Conservation (phyloP, 2,113 vertebrate genomes). For the Glareola pratincola region DNA sequence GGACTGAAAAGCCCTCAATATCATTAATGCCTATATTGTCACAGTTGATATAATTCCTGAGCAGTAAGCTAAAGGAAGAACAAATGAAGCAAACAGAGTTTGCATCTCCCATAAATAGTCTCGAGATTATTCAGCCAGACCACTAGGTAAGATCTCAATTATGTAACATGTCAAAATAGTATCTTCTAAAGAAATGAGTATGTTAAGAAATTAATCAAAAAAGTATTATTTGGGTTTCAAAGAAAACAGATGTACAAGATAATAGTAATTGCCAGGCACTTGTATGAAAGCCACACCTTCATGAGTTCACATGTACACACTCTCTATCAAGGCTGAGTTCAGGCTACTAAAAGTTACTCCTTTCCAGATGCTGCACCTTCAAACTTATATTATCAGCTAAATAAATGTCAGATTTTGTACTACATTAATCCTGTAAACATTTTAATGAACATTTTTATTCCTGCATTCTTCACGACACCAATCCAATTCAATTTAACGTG, state of each 20-base stretch:
- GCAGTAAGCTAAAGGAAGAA: background rate
- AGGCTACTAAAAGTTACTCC: background rate
- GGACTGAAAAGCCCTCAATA: background rate
- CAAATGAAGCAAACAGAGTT: background rate
- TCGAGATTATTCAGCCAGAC: background rate
- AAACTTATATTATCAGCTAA: background rate
- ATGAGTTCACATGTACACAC: background rate
- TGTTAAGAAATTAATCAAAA: background rate
- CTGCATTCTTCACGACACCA: background rate
- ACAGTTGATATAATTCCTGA: background rate
- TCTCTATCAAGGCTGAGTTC: background rate
- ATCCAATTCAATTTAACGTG: background rate
- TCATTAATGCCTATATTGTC: background rate
- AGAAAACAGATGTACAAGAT: background rate
- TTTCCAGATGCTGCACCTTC: background rate
- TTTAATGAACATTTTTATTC: background rate
- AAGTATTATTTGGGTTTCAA: background rate
- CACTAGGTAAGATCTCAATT: background rate
- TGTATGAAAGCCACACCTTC: background rate
- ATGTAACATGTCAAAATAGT: background rate
- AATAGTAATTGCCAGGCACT: background rate
- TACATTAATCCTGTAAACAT: background rate
- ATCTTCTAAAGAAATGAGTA: background rate
- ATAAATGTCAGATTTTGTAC: background rate
- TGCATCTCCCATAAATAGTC: background rate